Conservation (phyloP, 1,140 invertebrate species). For the Globodera ellingtonae region DNA sequence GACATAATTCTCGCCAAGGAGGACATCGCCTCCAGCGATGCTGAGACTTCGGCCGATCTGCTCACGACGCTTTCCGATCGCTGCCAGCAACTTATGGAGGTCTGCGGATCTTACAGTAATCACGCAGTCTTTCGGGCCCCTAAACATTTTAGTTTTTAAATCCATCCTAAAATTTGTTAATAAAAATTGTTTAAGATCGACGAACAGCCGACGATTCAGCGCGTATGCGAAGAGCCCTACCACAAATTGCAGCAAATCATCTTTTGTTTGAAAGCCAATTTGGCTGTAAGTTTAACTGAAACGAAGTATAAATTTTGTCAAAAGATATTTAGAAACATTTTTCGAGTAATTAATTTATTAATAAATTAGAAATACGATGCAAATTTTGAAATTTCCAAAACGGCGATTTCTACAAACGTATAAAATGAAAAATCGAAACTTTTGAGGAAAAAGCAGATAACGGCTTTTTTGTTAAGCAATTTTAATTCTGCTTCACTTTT, state of each 20-base stretch:
- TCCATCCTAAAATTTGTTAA: background rate
- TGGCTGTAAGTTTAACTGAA: conserved; percentile 27
- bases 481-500: no score
- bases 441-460: no score
- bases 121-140: background rate
- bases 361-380: no score
- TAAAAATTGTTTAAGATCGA: conserved; percentile 36
- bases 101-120: background rate
- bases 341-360: no score
- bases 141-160: background rate
- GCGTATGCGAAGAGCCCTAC: conserved; percentile 39
- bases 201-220: conserved; percentile 36
- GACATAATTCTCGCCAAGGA: conserved; percentile 41
- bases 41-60: conserved; percentile 37
- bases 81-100: conserved; percentile 16
- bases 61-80: conserved; percentile 16
- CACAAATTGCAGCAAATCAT: conserved; percentile 42
- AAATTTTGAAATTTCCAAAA: no score
- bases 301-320: no score
- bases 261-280: conserved; percentile 44
- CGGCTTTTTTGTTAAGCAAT: no score
- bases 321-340: no score
- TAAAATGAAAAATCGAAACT: no score
- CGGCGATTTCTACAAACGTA: no score
- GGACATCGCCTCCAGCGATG: conserved; percentile 40